A percentile compares a stretch with the other conserved stretches of the same genome.
Evolutionary conservation across 2,797 vertebrate species (phyloP).

Genomic region (Crypturellus tataupa): DNA sequence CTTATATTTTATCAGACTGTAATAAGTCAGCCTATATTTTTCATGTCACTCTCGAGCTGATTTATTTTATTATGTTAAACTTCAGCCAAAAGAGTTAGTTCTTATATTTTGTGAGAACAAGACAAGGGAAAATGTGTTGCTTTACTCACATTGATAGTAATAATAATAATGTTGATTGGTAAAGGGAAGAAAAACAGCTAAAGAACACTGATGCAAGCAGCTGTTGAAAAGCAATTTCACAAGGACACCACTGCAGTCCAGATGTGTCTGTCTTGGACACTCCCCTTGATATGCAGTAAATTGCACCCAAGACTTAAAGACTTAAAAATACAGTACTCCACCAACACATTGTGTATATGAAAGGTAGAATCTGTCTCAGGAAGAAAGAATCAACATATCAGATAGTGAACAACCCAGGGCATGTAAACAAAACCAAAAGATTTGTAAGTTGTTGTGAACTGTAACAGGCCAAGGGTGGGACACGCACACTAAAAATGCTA

Average conservation of each 20-base stretch:
- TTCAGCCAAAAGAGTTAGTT: neutral
- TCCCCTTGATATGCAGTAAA: neutral
- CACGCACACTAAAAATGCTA: accelerated
- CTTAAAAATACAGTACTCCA: neutral
- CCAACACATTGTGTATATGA: neutral
- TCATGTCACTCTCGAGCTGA: neutral
- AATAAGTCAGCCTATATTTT: neutral
- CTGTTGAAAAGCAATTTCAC: neutral
- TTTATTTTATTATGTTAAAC: neutral
- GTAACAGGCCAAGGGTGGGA: neutral
- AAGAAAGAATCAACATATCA: neutral
- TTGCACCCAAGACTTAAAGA: neutral
- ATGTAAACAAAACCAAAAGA: neutral
- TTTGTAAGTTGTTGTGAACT: neutral
- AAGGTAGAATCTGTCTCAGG: neutral
- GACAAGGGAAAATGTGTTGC: neutral
- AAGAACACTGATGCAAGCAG: neutral
- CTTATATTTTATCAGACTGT: neutral
- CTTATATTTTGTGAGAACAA: neutral
- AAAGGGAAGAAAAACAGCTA: neutral
- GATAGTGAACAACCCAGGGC: neutral
- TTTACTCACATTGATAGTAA: neutral
- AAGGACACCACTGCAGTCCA: neutral
- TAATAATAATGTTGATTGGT: neutral
- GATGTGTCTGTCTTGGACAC: neutral